These are phyloP conservation scores for Pseudococcus viburni DNA, from an alignment of 2,888 invertebrate genomes.

Conservation along the genomic window DNA sequence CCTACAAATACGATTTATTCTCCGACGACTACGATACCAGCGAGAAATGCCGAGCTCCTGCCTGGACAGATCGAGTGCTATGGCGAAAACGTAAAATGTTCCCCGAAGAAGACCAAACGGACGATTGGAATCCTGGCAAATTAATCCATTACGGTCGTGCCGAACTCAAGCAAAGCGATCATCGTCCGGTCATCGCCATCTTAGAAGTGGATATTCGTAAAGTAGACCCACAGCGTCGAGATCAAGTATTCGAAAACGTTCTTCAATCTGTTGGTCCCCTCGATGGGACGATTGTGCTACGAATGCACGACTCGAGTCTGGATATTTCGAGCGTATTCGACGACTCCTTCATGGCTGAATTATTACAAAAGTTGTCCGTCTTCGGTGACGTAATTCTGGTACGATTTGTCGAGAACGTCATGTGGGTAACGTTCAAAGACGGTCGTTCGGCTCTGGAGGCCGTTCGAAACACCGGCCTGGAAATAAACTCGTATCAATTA, in stretches of 20 bases:
- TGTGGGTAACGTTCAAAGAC: conserved; percentile 94
- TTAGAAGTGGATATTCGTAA: conserved; percentile 89
- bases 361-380: conserved; percentile 85
- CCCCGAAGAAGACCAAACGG: conserved; percentile 75
- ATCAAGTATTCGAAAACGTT: conserved; percentile 86
- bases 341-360: conserved; percentile 83
- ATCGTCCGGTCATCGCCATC: conserved; percentile 94
- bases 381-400: conserved; percentile 93
- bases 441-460: conserved; percentile 90
- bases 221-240: conserved; percentile 83
- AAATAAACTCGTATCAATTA: conserved; percentile 71
- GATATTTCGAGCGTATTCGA: conserved; percentile 77
- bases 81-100: conserved; percentile 88
- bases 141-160: conserved; percentile 92
- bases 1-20: conserved; percentile 98
- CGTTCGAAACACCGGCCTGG: conserved; percentile 68
- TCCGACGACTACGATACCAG: conserved; percentile 99
- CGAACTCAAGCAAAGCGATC: conserved; percentile 97
- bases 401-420: conserved; percentile 88
- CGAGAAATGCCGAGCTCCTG: conserved; percentile 96
- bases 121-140: conserved; percentile 83
- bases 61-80: conserved; percentile 98
- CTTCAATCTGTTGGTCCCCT: conserved; percentile 92
- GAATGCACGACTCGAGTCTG: conserved; percentile 69
- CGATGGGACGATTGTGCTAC: conserved; percentile 91